Base-by-base conservation (phyloP, 2,113 vertebrate species). In the Pica pica region DNA sequence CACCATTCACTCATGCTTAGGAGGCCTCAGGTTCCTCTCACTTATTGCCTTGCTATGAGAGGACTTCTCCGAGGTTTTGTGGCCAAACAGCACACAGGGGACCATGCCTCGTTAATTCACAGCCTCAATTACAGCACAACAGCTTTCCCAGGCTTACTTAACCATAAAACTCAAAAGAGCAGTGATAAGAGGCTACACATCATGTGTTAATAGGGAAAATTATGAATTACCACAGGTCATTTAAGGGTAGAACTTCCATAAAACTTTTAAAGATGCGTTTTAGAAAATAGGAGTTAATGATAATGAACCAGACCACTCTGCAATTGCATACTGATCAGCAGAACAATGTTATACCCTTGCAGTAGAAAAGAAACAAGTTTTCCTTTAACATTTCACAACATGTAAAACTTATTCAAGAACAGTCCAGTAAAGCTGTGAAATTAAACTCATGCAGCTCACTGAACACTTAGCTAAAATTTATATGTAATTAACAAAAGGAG, bases 41-140 rank as follows among this genome's bases (percentile, higher is more conserved):
- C 10, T 9, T 9, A 7, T 2, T 56, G 53, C 2, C 5, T 61
- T 31, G 10, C 18, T 28, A 1, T 17, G 10, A 16, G 2, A 61
- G 28, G 24, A 8, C 6, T 67, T 75, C 19, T 60, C 7, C 5
- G 11, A 44, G 39, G 27, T 2, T n/a, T 19, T 13, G 17, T 24
- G 16, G 27, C 33, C 93, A 71, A 67, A 42, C 5, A 68, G 26
- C 35, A 39, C 27, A 10, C n/a, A 42, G 64, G 49, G 42, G 35
- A 35, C 24, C 6, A 7, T 7, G 12, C 28, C 12, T 41, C 6
- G 0, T 71, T 82, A 71, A 37, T 61, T 65, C 57, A 68, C 37
- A 37, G 35, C 13, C 53, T 87, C 27, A 59, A 2, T 69, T 77
- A 57, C 50, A 55, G 30, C 33, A 33, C 42, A 63, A 14, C 35